Percentiles rank a stretch among this genome's conserved stretches.
Conservation (phyloP, 2,888 invertebrate genomes). For the Chrysotoxum bicinctum region DNA sequence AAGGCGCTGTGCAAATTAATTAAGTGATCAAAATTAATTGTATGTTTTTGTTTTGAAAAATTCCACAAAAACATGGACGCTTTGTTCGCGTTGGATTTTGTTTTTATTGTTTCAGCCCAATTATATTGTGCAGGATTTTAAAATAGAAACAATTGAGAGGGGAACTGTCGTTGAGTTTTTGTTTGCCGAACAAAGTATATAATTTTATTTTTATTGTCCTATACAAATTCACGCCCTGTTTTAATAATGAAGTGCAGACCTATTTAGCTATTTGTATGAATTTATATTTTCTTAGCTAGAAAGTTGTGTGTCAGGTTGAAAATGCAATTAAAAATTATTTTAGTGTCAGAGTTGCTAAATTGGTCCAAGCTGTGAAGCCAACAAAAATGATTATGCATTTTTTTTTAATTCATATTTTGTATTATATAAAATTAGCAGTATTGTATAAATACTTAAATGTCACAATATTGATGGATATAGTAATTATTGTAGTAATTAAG, state of each 20-base stretch:
- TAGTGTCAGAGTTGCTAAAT: background rate
- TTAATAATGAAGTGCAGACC: background rate
- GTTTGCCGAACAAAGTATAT: background rate
- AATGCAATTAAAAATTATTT: background rate
- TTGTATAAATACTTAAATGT: no score
- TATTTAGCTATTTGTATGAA: background rate
- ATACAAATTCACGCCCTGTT: background rate
- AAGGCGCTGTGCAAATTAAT: constrained; percentile 4
- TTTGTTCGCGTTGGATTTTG: background rate
- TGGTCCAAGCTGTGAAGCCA: background rate
- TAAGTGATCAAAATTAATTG: constrained; percentile 21
- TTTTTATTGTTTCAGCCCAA: background rate
- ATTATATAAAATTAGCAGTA: no score
- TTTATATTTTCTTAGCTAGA: background rate
- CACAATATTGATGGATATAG: no score
- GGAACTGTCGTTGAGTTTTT: background rate
- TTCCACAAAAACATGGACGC: background rate
- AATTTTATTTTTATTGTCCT: background rate
- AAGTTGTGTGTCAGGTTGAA: background rate
- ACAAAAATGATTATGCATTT: background rate
- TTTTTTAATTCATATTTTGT: no score
- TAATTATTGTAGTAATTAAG: no score
- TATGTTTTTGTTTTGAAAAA: constrained; percentile 1
- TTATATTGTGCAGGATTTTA: background rate
- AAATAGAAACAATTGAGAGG: background rate